These are phyloP conservation scores for Drosophila repleta DNA, from an alignment of 1,140 invertebrate species.

Conservation along the genomic window DNA sequence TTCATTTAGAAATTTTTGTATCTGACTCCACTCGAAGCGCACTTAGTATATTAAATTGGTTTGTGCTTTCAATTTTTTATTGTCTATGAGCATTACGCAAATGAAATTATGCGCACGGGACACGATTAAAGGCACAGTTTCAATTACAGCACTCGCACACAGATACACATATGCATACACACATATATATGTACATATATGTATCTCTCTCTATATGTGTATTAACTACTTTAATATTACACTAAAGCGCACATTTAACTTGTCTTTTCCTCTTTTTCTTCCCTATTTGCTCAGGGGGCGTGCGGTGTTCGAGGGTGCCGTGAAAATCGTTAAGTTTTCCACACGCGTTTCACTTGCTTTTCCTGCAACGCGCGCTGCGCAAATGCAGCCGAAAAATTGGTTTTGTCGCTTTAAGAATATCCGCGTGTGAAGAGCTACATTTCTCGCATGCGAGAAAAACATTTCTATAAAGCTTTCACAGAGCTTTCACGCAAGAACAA, in stretches of 20 bases:
- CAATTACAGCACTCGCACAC: not conserved
- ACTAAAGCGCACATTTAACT: slow-evolving; percentile 2
- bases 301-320: not conserved
- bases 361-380: slow-evolving; percentile 69
- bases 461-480: slow-evolving; percentile 25
- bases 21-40: slow-evolving; percentile 3
- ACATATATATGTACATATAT: not conserved
- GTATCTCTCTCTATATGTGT: not conserved
- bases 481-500: slow-evolving; percentile 29
- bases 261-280: slow-evolving; percentile 28
- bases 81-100: slow-evolving; percentile 18
- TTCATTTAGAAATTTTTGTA: not conserved
- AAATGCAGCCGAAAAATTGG: slow-evolving; percentile 69
- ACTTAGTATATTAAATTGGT: slow-evolving; percentile 12
- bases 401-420: slow-evolving; percentile 43
- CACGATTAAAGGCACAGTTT: slow-evolving; percentile 19
- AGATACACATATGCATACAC: not conserved
- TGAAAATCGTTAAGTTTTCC: slow-evolving; percentile 38
- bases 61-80: not conserved
- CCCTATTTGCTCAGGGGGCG: not conserved
- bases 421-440: slow-evolving; percentile 14
- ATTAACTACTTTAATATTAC: slow-evolving; percentile 11
- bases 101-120: slow-evolving; percentile 3
- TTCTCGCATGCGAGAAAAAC: slow-evolving; percentile 37
- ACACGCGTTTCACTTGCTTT: slow-evolving; percentile 52